Base-by-base conservation (phyloP, 2,797 vertebrate genomes). In the Chaunax sp. region DNA sequence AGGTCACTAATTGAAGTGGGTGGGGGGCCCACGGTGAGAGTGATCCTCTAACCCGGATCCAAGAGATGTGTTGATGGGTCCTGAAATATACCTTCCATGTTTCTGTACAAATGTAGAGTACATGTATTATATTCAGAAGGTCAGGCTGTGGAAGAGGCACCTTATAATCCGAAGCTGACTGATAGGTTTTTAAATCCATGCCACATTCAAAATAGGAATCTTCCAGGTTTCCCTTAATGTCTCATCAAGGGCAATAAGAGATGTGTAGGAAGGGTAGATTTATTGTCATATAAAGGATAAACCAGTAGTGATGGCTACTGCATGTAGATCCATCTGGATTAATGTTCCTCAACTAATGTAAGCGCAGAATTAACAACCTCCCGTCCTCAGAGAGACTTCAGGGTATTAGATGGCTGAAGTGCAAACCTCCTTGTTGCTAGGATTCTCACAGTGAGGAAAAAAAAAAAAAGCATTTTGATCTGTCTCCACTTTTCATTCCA, bases 301-400 rank as follows among this genome's bases (percentile, higher is more conserved):
- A 87, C 69, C 62, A 63, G 69, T 60, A 64, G 78, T 71, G 60
- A 82, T 69, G 72, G 58, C 51, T 61, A 64, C 66, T 72, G 77
- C 83, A 75, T 81, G 78, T 85, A 87, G 89, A 88, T 91, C 80
- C 60, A 78, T 78, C 38, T 28, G 79, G 75, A 86, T 92, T 90
- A 89, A 91, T 89, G 87, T 86, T 78, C 82, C 89, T 80, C 72
- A 75, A 69, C 87, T 86, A 89, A 87, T 84, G 69, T 63, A 86
- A 78, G 60, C 51, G 65, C 69, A 81, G 65, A 85, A 78, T 79
- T 78, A 83, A 85, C 69, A 81, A 65, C 72, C 51, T 71, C 60
- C 28, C 46, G 3, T 80, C 46, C 53, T 74, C 69, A 51, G 60
- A 67, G 57, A 79, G 47, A 78, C 63, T 70, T 64, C 6, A 8